These are phyloP conservation scores for Euplagia quadripunctaria DNA, from an alignment of 2,888 invertebrate genomes.

Conservation along the genomic window DNA sequence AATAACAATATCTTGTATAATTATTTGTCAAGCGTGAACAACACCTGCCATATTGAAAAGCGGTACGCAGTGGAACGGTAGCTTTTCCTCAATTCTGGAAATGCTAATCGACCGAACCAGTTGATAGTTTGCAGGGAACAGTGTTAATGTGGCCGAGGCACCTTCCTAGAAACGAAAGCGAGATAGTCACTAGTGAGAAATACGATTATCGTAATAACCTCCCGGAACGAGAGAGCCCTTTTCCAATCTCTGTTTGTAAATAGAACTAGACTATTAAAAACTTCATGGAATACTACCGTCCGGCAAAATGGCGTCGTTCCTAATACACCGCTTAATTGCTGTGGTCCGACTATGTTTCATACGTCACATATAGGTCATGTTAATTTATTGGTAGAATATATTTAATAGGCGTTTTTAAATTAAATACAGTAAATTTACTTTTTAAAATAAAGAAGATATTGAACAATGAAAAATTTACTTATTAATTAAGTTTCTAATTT, in stretches of 20 bases:
- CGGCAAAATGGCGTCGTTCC: constrained; percentile 24
- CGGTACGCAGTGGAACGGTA: constrained; percentile 22
- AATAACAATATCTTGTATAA: constrained; percentile 3
- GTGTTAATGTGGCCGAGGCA: constrained; percentile 65
- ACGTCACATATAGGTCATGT: constrained; percentile 10
- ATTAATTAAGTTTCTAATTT: neutral
- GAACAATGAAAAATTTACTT: neutral
- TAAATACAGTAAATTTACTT: neutral
- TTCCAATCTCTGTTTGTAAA: constrained; percentile 73
- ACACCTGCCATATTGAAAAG: neutral
- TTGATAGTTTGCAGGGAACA: constrained; percentile 81
- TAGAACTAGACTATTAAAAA: constrained; percentile 57
- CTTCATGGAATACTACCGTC: constrained; percentile 49
- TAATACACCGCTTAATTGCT: constrained; percentile 23
- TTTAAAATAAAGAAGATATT: constrained; percentile 7
- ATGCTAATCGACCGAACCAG: constrained; percentile 80
- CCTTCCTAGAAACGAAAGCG: constrained; percentile 85
- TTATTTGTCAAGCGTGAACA: constrained; percentile 14
- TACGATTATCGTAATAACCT: constrained; percentile 84
- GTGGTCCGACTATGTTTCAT: constrained; percentile 16
- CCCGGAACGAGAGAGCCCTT: constrained; percentile 75
- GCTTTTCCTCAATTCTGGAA: constrained; percentile 80
- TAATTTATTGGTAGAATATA: neutral
- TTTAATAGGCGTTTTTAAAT: too few relatives aligned
- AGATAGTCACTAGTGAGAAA: constrained; percentile 82